Conservation (phyloP, 2,888 invertebrate species). For the Apotomis turbidana region DNA sequence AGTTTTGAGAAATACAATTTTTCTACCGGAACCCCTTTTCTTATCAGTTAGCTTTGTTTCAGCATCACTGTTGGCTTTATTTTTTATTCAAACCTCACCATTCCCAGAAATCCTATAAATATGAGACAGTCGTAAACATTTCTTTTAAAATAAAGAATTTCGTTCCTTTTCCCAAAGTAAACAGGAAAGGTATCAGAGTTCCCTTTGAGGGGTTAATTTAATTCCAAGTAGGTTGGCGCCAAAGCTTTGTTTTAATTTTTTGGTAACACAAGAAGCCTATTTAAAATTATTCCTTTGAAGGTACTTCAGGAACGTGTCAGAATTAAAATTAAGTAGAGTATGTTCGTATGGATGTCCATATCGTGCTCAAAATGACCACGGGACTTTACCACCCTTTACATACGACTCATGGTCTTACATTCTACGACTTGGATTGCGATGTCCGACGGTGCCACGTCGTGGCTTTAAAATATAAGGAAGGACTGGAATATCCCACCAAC, state of each 20-base stretch:
- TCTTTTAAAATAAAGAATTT: background rate
- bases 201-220: constrained; percentile 12
- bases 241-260: constrained; percentile 17
- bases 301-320: background rate
- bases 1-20: no score
- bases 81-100: background rate
- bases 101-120: background rate
- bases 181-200: background rate
- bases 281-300: background rate
- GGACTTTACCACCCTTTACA: no score
- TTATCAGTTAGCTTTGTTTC: no score
- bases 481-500: no score
- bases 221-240: background rate
- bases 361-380: no score
- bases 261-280: background rate
- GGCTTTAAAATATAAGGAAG: no score
- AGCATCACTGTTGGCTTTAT: background rate
- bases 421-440: no score
- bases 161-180: background rate
- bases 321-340: no score
- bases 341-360: no score
- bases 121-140: background rate
- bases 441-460: no score
- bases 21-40: no score
- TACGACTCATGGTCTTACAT: no score